A percentile compares a stretch with the other conserved stretches of the same genome.
These are phyloP conservation scores for Percopsis transmontana DNA, from an alignment of 2,113 vertebrate genomes.

Conservation along the genomic window DNA sequence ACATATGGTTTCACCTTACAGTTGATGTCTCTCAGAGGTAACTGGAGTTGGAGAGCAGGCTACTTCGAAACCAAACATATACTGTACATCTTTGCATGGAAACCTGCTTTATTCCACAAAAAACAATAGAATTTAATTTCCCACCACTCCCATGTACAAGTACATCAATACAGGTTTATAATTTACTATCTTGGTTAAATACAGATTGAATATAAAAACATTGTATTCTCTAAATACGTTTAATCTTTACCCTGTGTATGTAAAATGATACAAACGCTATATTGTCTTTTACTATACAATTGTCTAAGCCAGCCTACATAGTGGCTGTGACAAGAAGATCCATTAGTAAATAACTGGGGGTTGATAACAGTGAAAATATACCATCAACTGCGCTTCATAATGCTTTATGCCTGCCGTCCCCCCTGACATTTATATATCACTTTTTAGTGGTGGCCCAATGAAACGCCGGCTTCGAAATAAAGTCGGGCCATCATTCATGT, in stretches of 20 bases:
- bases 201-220: too few relatives aligned
- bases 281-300: neutral
- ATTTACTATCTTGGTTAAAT: too few relatives aligned
- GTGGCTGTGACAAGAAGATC: slow-evolving; percentile 55
- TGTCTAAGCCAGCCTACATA: neutral
- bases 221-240: neutral
- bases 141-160: too few relatives aligned
- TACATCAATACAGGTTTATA: too few relatives aligned
- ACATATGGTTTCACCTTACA: slow-evolving; percentile 15
- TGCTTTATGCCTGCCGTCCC: slow-evolving; percentile 72
- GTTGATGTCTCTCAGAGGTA: slow-evolving; percentile 25
- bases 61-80: slow-evolving; percentile 4
- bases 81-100: neutral
- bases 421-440: slow-evolving; percentile 82
- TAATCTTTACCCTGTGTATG: neutral
- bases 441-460: slow-evolving; percentile 79
- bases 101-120: too few relatives aligned
- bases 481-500: slow-evolving; percentile 80
- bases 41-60: slow-evolving; percentile 11
- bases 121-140: too few relatives aligned
- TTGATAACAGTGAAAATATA: slow-evolving; percentile 76
- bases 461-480: slow-evolving; percentile 79
- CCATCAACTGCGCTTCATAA: slow-evolving; percentile 77
- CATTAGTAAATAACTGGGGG: slow-evolving; percentile 74
- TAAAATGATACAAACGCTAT: neutral